Evolutionary conservation across 64 coral and sea anemone genomes (phyloP).

Genomic region (Pocillopora verrucosa): DNA sequence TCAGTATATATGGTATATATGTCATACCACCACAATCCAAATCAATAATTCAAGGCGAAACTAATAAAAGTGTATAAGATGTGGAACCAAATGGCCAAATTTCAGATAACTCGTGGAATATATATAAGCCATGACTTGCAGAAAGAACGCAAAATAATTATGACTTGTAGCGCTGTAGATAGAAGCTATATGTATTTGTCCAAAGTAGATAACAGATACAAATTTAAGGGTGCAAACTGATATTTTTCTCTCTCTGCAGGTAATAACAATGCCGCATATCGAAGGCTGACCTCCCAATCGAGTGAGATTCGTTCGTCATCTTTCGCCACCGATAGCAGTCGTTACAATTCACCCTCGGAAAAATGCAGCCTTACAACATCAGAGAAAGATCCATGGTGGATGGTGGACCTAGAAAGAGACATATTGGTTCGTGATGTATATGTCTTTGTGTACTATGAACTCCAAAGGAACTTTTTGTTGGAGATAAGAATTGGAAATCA

Average conservation of each 20-base stretch:
- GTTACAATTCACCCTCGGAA: background rate
- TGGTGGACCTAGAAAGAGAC: background rate
- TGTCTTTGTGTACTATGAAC: background rate
- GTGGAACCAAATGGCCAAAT: too few species aligned
- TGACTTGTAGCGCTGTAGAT: too few species aligned
- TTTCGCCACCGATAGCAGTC: constrained; percentile 1
- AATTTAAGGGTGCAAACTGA: too few species aligned
- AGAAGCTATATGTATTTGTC: too few species aligned
- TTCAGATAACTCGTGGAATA: too few species aligned
- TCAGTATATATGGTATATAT: too few species aligned
- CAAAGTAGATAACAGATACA: too few species aligned
- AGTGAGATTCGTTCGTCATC: background rate
- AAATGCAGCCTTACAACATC: background rate
- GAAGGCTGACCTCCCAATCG: background rate
- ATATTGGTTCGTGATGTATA: background rate
- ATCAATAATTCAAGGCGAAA: too few species aligned
- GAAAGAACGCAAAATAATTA: too few species aligned
- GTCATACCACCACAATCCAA: too few species aligned
- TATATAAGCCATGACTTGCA: too few species aligned
- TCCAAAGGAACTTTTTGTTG: background rate
- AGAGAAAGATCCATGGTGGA: constrained; percentile 17
- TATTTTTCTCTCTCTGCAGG: background rate
- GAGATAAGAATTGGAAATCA: constrained; percentile 24
- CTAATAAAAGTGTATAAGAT: too few species aligned
- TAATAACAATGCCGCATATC: background rate